Percentiles rank a stretch among this genome's conserved stretches.
Evolutionary conservation across 2,888 invertebrate species (phyloP).

Genomic region (Drosophila kokeensis): DNA sequence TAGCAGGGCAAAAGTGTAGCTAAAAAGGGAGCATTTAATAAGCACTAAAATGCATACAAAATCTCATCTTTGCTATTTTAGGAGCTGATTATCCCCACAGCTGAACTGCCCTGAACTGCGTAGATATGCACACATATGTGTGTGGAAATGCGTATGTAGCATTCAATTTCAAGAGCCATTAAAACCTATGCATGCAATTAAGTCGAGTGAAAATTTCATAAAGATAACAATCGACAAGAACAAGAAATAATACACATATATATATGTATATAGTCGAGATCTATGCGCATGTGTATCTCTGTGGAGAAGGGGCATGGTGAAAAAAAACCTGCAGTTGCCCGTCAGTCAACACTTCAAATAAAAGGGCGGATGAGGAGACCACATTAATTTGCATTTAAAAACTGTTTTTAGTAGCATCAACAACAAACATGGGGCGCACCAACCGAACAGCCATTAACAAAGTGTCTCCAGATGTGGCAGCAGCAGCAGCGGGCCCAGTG

Average conservation of each 20-base stretch:
- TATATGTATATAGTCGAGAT: constrained; percentile 47
- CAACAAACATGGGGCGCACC: constrained; percentile 62
- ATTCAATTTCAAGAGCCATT: constrained; percentile 80
- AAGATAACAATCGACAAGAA: constrained; percentile 80
- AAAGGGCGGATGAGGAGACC: constrained; percentile 63
- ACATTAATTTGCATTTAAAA: constrained; percentile 81
- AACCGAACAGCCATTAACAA: constrained; percentile 68
- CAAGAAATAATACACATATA: constrained; percentile 68
- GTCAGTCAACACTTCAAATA: constrained; percentile 80
- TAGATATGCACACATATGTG: constrained; percentile 1
- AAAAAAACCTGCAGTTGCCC: constrained; percentile 55
- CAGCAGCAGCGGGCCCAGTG: constrained; percentile 4
- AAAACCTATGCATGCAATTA: constrained; percentile 79
- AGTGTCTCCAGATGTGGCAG: constrained; percentile 77
- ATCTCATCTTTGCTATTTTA: constrained; percentile 51
- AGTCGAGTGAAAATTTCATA: constrained; percentile 80
- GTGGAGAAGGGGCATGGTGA: constrained; percentile 6
- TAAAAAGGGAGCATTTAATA: constrained; percentile 62
- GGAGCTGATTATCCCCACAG: constrained; percentile 36
- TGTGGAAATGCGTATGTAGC: background rate
- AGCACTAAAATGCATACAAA: constrained; percentile 65
- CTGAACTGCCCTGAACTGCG: constrained; percentile 10
- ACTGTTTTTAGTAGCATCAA: constrained; percentile 77
- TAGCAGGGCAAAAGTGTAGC: constrained; percentile 2
- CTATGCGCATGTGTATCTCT: constrained; percentile 15